Percentiles rank a stretch among this genome's conserved stretches.
Conservation (phyloP, 1,140 invertebrate species). For the Drosophila subobscura region DNA sequence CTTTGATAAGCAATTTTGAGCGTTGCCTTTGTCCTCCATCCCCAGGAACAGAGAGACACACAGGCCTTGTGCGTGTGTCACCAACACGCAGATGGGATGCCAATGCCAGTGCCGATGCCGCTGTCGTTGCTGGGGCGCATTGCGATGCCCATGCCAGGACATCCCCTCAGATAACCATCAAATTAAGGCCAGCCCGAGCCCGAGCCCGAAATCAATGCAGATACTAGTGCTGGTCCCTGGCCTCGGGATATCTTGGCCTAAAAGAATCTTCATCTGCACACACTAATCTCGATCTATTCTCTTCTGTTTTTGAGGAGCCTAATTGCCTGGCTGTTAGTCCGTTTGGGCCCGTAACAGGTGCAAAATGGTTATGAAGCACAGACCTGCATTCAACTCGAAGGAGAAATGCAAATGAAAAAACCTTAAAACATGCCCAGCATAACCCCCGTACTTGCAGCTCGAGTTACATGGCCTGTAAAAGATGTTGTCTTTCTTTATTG, state of each 20-base stretch:
- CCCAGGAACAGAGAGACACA: neutral
- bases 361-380: slow-evolving; percentile 69
- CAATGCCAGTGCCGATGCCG: slow-evolving; percentile 14
- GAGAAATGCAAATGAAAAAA: slow-evolving; percentile 77
- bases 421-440: slow-evolving; percentile 68
- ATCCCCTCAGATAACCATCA: slow-evolving; percentile 65
- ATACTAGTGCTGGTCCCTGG: slow-evolving; percentile 10
- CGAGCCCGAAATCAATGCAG: slow-evolving; percentile 64
- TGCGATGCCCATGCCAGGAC: slow-evolving; percentile 9
- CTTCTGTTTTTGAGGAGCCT: slow-evolving; percentile 67
- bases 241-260: neutral
- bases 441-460: slow-evolving; percentile 40
- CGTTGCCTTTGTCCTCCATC: slow-evolving; percentile 41
- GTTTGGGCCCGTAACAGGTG: slow-evolving; percentile 47
- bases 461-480: slow-evolving; percentile 66
- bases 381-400: slow-evolving; percentile 26
- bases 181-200: slow-evolving; percentile 57
- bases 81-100: slow-evolving; percentile 51
- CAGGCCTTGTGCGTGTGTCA: slow-evolving; percentile 55
- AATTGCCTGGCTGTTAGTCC: slow-evolving; percentile 58
- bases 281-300: slow-evolving; percentile 21
- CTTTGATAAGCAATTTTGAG: slow-evolving; percentile 74
- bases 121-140: slow-evolving; percentile 1
- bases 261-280: neutral
- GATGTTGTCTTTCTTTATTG: slow-evolving; percentile 35